A percentile compares a stretch with the other conserved stretches of the same genome.
These are phyloP conservation scores for Zaprionus gabonicus DNA, from an alignment of 1,140 invertebrate genomes.

Conservation along the genomic window DNA sequence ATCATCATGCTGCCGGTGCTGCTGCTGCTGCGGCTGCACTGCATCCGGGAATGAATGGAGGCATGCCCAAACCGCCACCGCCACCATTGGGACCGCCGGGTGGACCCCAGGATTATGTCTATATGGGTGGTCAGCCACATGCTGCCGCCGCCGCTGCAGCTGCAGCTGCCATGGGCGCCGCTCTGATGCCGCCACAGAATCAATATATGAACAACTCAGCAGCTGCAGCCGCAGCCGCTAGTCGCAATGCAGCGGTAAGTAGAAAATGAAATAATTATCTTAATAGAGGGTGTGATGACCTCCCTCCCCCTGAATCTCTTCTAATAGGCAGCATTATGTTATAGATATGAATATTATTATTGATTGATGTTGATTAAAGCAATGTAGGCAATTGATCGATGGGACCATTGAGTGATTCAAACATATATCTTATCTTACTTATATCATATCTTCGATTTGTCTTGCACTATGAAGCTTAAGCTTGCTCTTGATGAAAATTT, in stretches of 20 bases:
- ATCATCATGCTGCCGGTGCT: conserved; percentile 63
- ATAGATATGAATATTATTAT: not conserved
- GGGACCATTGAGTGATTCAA: not conserved
- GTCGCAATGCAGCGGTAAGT: conserved; percentile 83
- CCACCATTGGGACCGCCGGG: conserved; percentile 57
- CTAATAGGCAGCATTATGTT: not conserved
- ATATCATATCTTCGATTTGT: not conserved
- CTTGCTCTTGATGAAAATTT: no score
- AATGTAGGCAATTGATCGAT: not conserved
- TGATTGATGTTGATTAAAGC: not conserved
- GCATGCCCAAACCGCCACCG: conserved; percentile 76
- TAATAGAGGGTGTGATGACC: not conserved
- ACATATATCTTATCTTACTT: not conserved
- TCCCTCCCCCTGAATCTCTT: no score
- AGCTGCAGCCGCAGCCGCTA: conserved; percentile 64
- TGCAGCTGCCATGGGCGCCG: conserved; percentile 68
- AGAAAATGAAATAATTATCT: not conserved
- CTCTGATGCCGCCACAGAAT: conserved; percentile 80
- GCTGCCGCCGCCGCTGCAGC: conserved; percentile 57
- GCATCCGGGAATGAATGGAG: conserved; percentile 81
- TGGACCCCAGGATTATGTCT: conserved; percentile 76
- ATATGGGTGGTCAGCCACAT: conserved; percentile 76
- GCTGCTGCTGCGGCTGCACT: conserved; percentile 48
- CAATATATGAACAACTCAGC: conserved; percentile 81
- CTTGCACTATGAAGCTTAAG: no score